Percentiles rank a stretch among this genome's conserved stretches.
phyloP scores from a whole-genome alignment of 2,113 vertebrate species.

The Diphyllodes magnificus region DNA sequence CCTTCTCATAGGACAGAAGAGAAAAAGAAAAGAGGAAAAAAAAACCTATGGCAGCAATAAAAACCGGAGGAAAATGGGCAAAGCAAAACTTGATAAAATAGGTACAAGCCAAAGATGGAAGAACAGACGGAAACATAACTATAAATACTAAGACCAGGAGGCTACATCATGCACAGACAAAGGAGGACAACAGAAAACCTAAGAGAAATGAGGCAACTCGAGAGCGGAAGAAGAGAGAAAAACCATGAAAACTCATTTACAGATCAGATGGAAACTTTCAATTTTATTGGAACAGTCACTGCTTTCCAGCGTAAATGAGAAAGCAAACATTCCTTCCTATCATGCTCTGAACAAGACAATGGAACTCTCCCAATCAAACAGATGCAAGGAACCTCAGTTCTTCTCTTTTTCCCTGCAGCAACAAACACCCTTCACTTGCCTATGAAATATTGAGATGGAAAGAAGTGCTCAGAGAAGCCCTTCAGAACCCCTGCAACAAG shows the following conservation, averaged over 20 bases:
- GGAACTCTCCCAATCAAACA: not conserved
- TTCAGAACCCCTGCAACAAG: not conserved
- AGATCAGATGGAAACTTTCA: not conserved
- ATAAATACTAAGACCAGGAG: not conserved
- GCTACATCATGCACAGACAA: not conserved
- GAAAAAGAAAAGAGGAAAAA: not conserved
- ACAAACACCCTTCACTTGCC: not conserved
- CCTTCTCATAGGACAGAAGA: not conserved
- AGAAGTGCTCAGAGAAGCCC: not conserved
- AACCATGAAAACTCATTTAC: not conserved
- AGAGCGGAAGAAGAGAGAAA: not conserved
- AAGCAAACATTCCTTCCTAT: not conserved
- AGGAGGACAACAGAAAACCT: not conserved
- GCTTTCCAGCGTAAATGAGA: not conserved
- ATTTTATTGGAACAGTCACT: not conserved
- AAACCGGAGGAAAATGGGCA: not conserved
- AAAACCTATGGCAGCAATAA: not conserved
- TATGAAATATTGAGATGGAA: not conserved
- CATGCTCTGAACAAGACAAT: not conserved
- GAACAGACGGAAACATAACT: not conserved
- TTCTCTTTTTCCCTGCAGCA: not conserved
- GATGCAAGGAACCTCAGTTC: not conserved
- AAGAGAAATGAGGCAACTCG: not conserved
- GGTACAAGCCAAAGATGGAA: not conserved
- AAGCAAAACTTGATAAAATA: not conserved